phyloP scores from a whole-genome alignment of 2,888 invertebrate species.

The Macrosoma leucophasiata region DNA sequence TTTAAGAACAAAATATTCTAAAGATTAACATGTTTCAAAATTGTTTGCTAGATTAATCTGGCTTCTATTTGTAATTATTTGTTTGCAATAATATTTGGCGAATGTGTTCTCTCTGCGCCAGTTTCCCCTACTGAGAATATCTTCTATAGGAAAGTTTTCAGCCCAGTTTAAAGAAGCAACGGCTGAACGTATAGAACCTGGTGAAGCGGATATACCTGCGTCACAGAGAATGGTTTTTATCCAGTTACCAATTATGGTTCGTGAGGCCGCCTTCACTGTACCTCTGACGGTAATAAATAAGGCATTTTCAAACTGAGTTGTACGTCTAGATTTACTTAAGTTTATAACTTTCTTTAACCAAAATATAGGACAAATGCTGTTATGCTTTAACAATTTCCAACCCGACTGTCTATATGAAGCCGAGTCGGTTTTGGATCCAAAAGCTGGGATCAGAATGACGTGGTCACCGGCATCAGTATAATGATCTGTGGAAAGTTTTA shows the following conservation, averaged over 20 bases:
- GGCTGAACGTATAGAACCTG: too few relatives aligned
- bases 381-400: conserved; percentile 5
- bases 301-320: background rate
- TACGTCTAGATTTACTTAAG: conserved; percentile 1
- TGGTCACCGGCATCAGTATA: background rate
- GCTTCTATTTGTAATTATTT: background rate
- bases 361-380: conserved; percentile 5
- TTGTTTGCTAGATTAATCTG: conserved; percentile 2
- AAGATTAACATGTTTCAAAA: background rate
- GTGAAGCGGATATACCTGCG: conserved; percentile 9
- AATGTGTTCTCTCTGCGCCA: conserved; percentile 14
- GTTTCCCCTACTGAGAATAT: conserved; percentile 16
- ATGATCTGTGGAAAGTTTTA: background rate
- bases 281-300: conserved; percentile 14
- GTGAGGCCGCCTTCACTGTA: conserved; percentile 7
- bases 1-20: background rate
- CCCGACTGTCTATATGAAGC: conserved; percentile 14
- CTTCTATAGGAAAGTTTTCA: conserved; percentile 16
- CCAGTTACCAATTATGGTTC: conserved; percentile 15
- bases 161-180: conserved; percentile 18
- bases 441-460: conserved; percentile 9
- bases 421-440: conserved; percentile 20
- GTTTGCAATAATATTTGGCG: conserved; percentile 12
- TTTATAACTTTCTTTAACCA: conserved; percentile 2
- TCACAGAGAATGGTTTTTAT: conserved; percentile 10